A percentile compares a stretch with the other conserved stretches of the same genome.
These are phyloP conservation scores for Dipodomys ordii DNA, from an alignment of 2,113 vertebrate species.

Conservation along the genomic window DNA sequence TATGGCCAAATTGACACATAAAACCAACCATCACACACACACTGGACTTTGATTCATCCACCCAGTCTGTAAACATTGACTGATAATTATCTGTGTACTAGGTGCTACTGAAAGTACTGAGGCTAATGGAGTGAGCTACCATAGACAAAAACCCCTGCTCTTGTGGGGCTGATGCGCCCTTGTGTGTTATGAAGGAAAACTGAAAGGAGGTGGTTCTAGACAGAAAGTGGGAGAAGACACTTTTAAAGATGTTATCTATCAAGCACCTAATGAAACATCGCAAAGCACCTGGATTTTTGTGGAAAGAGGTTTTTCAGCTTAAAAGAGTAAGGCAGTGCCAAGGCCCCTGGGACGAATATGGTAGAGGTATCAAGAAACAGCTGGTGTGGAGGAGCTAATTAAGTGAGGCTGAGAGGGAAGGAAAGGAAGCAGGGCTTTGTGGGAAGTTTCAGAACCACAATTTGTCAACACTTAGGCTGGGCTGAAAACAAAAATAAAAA, in stretches of 20 bases:
- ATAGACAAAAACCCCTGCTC: background rate
- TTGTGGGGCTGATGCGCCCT: background rate
- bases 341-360: background rate
- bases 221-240: background rate
- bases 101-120: background rate
- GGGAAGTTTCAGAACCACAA: background rate
- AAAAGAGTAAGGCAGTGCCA: background rate
- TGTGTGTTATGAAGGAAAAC: conserved; percentile 7
- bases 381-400: background rate
- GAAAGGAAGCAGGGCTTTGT: background rate
- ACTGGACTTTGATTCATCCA: background rate
- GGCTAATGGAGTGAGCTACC: background rate
- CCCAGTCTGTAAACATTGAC: conserved; percentile 19
- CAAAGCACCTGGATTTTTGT: background rate
- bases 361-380: background rate
- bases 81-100: background rate
- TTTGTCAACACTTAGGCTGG: background rate
- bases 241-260: background rate
- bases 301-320: background rate
- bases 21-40: background rate
- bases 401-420: background rate
- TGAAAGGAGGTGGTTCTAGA: background rate
- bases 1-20: background rate
- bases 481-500: background rate
- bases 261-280: background rate